Conservation (phyloP, 2,888 invertebrate species). For the Yponomeuta plumbellus region DNA sequence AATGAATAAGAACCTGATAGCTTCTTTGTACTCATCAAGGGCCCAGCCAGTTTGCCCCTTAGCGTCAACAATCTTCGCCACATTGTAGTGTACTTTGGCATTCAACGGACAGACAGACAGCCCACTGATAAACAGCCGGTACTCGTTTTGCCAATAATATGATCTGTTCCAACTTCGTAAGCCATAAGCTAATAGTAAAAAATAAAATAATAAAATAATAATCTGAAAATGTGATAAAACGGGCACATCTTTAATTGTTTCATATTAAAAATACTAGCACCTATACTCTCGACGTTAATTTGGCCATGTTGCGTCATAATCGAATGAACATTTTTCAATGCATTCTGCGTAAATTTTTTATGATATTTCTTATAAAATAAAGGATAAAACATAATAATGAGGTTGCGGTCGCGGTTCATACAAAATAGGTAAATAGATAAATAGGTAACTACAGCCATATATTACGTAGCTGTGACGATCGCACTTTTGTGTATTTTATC, state of each 20-base stretch:
- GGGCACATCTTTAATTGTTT: conserved; percentile 26
- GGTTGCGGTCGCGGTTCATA: too few species aligned
- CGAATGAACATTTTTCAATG: conserved; percentile 9
- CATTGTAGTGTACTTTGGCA: conserved; percentile 95
- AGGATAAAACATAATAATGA: too few species aligned
- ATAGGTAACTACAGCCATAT: too few species aligned
- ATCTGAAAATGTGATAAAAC: conserved; percentile 36
- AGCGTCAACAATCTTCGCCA: conserved; percentile 92
- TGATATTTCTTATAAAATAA: too few species aligned
- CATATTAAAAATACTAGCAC: neutral
- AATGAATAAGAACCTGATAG: conserved; percentile 75
- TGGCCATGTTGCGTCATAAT: too few species aligned
- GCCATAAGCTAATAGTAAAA: conserved; percentile 30
- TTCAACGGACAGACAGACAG: conserved; percentile 93
- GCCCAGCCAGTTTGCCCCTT: conserved; percentile 81
- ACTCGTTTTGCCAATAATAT: conserved; percentile 88
- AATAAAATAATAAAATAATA: conserved; percentile 27
- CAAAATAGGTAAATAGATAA: too few species aligned
- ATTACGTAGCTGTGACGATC: too few species aligned
- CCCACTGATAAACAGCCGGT: conserved; percentile 86
- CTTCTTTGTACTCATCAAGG: conserved; percentile 84
- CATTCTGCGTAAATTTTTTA: neutral
- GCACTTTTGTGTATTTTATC: too few species aligned
- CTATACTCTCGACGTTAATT: too few species aligned
- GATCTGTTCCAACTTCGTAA: conserved; percentile 70